These are phyloP conservation scores for Eulithis testata DNA, from an alignment of 2,888 invertebrate species.

Conservation along the genomic window DNA sequence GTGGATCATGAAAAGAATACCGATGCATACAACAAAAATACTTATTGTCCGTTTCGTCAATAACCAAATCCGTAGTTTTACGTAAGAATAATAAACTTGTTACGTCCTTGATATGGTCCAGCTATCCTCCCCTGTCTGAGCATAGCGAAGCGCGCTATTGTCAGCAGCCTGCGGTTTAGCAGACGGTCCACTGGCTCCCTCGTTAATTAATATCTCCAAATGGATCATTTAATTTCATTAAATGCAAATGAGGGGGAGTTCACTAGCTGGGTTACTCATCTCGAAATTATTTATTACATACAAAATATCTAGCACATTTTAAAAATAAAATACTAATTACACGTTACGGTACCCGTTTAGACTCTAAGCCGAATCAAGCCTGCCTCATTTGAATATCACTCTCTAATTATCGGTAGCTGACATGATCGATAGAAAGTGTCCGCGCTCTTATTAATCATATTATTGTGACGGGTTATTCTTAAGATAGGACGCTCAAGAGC, in stretches of 20 bases:
- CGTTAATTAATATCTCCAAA: slow-evolving; percentile 83
- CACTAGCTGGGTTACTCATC: slow-evolving; percentile 56
- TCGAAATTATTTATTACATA: slow-evolving; percentile 58
- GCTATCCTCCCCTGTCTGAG: slow-evolving; percentile 11
- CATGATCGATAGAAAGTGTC: slow-evolving; percentile 77
- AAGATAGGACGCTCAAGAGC: slow-evolving; percentile 72
- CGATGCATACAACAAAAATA: too few species aligned
- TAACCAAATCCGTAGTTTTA: too few species aligned
- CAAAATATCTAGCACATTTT: slow-evolving; percentile 34
- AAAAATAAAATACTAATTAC: slow-evolving; percentile 28
- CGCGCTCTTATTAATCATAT: slow-evolving; percentile 73
- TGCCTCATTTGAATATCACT: slow-evolving; percentile 65
- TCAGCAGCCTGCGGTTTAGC: slow-evolving; percentile 58
- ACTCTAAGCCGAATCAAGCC: slow-evolving; percentile 51
- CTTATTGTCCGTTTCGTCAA: too few species aligned
- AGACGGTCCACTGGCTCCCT: slow-evolving; percentile 79
- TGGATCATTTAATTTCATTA: slow-evolving; percentile 84
- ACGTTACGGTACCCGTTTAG: slow-evolving; percentile 39
- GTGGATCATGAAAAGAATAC: too few species aligned
- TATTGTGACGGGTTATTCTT: slow-evolving; percentile 74
- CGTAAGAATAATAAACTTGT: too few species aligned
- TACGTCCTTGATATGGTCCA: background rate
- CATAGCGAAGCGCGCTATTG: slow-evolving; percentile 34
- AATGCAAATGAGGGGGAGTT: slow-evolving; percentile 82
- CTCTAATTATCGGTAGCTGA: slow-evolving; percentile 78